These are phyloP conservation scores for Drymonia ruficornis DNA, from an alignment of 2,888 invertebrate species.

Conservation along the genomic window DNA sequence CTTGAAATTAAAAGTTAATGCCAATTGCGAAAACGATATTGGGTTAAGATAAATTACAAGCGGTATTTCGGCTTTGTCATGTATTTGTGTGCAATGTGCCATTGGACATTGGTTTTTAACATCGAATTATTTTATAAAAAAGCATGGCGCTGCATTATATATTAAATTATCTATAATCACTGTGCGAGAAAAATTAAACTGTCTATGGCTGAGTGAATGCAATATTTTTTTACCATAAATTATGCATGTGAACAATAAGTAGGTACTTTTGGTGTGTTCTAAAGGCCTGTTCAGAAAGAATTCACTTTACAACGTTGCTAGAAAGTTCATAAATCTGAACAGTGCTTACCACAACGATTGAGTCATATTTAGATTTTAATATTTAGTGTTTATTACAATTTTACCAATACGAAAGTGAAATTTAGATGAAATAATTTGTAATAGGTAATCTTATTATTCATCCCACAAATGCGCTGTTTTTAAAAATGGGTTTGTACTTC, in stretches of 20 bases:
- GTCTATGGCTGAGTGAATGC: slow-evolving; percentile 7
- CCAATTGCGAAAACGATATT: too few relatives aligned
- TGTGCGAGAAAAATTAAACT: neutral
- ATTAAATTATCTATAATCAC: neutral
- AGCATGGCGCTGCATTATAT: slow-evolving; percentile 5
- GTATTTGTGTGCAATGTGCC: slow-evolving; percentile 30
- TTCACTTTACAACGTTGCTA: slow-evolving; percentile 15
- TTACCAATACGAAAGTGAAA: slow-evolving; percentile 43
- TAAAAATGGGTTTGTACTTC: neutral
- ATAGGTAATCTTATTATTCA: slow-evolving; percentile 11
- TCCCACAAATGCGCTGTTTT: slow-evolving; percentile 3
- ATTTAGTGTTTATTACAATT: slow-evolving; percentile 52
- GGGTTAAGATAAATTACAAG: too few relatives aligned
- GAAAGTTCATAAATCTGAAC: slow-evolving; percentile 38
- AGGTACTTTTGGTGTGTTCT: neutral
- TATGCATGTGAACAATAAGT: slow-evolving; percentile 3
- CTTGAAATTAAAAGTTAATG: too few relatives aligned
- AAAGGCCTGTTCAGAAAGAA: neutral
- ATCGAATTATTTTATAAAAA: slow-evolving; percentile 29
- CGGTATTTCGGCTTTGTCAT: neutral
- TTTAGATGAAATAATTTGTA: neutral
- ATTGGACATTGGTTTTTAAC: slow-evolving; percentile 38
- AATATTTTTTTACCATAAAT: slow-evolving; percentile 13
- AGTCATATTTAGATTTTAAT: slow-evolving; percentile 59
- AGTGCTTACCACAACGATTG: slow-evolving; percentile 64